Base-by-base conservation (phyloP, 2,888 invertebrate genomes). In the Drosophila hamatofila region DNA sequence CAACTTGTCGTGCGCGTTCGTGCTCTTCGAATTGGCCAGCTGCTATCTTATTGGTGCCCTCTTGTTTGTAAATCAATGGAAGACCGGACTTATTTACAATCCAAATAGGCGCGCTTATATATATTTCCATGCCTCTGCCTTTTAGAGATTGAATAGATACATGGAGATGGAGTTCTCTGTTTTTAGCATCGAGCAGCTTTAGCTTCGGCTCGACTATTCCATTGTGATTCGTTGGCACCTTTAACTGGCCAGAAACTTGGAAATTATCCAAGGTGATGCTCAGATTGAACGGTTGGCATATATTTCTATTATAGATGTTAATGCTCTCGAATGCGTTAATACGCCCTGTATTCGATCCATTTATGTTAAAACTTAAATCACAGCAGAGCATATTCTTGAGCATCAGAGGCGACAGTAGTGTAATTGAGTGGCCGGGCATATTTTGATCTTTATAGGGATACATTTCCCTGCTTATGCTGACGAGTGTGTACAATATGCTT, bases 11-110 rank as follows among this genome's bases (percentile, higher is more conserved):
- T 14, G 98, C 99, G 83, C 96, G 95, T 94, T 99, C 99, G 92
- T 99, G 98, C 92, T 99, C 99, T 66, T 96, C 96, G 92, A 96
- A 97, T 93, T 99, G 99, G 3, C 98, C 99, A 9, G 97, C 96
- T 74, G 96, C 96, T 87, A 96, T 96, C 30, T 93, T 91, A 14
- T 95, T 94, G 16, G 95, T 95, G 0, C 97, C 97, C 92, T 97
- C 98, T 93, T 99, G 98, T 81, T 96, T 95, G 93, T 98, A 98
- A 61, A 99, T 96, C 71, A 99, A 93, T n/a, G 99, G 99, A 72
- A 99, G 94, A 0, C 99, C 99, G 8, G 98, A 97, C 93, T 97
- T 97, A 94, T 99, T 99, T 68, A 99, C 96, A 79, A 99, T 95
- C 99, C 99, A 99, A 93, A 96, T 98, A 3, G 97, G 96, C 3